Evolutionary conservation across 2,888 invertebrate species (phyloP).

Genomic region (Archips crataeganus): DNA sequence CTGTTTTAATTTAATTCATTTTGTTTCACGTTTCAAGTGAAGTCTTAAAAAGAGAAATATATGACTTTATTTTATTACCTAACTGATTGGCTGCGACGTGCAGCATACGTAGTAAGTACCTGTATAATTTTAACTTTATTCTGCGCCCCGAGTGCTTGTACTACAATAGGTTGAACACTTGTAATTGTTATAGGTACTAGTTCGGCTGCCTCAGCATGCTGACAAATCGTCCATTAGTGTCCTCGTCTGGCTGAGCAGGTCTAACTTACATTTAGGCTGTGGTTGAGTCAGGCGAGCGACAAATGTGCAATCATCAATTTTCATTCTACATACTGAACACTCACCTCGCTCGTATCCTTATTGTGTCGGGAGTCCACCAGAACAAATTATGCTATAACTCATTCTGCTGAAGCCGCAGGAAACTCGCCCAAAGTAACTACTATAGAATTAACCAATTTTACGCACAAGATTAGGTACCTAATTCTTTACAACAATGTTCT

Average conservation of each 20-base stretch:
- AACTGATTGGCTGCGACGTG: background rate
- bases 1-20: conserved; percentile 34
- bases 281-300: conserved; percentile 47
- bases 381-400: conserved; percentile 71
- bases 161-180: background rate
- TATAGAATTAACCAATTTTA: conserved; percentile 43
- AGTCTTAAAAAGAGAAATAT: background rate
- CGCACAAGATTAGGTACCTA: conserved; percentile 35
- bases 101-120: background rate
- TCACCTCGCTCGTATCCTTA: conserved; percentile 61
- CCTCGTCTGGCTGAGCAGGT: conserved; percentile 34
- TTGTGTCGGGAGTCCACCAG: conserved; percentile 56
- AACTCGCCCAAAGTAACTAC: conserved; percentile 49
- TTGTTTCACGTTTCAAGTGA: conserved; percentile 9
- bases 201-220: conserved; percentile 11
- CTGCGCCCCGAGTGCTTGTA: background rate
- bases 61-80: background rate
- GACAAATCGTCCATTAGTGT: conserved; percentile 43
- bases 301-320: conserved; percentile 61
- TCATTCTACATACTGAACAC: conserved; percentile 58
- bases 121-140: background rate
- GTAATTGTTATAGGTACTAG: background rate
- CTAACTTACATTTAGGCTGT: conserved; percentile 36
- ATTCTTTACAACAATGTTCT: conserved; percentile 3
- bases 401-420: conserved; percentile 55